Conservation (phyloP, 2,888 invertebrate species). For the Boloria euphrosyne region DNA sequence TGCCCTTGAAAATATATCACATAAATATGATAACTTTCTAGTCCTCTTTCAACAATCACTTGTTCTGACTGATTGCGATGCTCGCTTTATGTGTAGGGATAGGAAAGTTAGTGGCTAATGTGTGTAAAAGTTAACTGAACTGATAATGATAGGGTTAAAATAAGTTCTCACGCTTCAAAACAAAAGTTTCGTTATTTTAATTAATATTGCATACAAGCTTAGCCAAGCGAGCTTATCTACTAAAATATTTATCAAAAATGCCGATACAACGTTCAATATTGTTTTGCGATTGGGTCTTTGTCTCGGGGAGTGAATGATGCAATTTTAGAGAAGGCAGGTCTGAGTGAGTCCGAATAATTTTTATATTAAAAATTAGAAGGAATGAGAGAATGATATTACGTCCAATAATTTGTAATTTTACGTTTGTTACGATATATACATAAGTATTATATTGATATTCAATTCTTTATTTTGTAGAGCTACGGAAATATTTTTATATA, state of each 20-base stretch:
- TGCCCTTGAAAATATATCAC: too few species aligned
- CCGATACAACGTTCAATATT: conserved; percentile 15
- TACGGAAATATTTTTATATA: conserved; percentile 75
- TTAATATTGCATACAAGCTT: too few species aligned
- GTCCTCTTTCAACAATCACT: too few species aligned
- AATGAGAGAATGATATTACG: conserved; percentile 69
- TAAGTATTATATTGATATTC: conserved; percentile 77
- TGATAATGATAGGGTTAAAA: conserved; percentile 67
- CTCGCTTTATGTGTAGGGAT: neutral
- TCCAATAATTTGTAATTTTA: conserved; percentile 68
- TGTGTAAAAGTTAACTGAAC: conserved; percentile 65
- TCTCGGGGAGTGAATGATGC: conserved; percentile 54
- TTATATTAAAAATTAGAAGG: conserved; percentile 80
- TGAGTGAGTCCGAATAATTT: conserved; percentile 72
- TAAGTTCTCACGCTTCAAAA: conserved; percentile 45
- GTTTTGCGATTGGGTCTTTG: conserved; percentile 19
- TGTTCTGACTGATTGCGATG: too few species aligned
- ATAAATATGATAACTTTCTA: too few species aligned
- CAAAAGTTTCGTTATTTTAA: neutral
- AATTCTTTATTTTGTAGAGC: conserved; percentile 75
- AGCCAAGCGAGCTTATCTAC: too few species aligned
- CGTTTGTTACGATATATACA: conserved; percentile 63
- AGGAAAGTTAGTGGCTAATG: conserved; percentile 29
- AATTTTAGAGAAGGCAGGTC: conserved; percentile 47
- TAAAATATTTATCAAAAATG: neutral